A percentile compares a stretch with the other conserved stretches of the same genome.
These are phyloP conservation scores for Leptosomus discolor DNA, from an alignment of 2,113 vertebrate genomes.

Conservation along the genomic window DNA sequence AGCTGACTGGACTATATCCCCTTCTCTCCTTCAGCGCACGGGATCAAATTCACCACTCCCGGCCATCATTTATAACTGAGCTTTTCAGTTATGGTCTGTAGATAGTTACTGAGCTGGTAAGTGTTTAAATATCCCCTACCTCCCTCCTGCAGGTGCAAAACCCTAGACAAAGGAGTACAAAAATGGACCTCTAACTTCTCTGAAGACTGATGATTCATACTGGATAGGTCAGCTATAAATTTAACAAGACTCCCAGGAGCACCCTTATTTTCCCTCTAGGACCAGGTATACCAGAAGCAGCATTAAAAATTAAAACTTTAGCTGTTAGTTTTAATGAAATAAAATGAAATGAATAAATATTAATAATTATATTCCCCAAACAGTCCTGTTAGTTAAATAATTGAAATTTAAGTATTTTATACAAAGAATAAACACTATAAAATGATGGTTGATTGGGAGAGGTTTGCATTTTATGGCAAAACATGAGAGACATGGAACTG, in stretches of 20 bases:
- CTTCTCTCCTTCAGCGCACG: background rate
- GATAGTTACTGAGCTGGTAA: background rate
- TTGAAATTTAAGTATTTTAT: background rate
- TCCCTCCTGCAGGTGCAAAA: background rate
- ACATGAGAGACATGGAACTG: fast-evolving
- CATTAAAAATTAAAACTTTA: background rate
- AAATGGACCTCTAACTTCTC: background rate
- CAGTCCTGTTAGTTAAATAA: background rate
- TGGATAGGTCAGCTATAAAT: background rate
- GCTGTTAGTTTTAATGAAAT: slow-evolving; percentile 17
- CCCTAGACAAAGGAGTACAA: background rate
- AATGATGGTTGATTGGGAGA: background rate
- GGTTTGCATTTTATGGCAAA: background rate
- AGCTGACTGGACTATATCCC: background rate
- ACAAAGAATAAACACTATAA: background rate
- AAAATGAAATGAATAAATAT: slow-evolving; percentile 55
- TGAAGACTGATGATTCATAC: background rate
- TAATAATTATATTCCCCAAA: slow-evolving; percentile 25
- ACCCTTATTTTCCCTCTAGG: background rate
- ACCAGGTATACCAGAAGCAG: background rate
- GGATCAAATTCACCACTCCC: background rate
- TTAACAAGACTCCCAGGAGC: background rate
- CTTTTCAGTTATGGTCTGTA: background rate
- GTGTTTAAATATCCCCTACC: background rate
- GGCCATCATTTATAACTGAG: background rate